Conservation (phyloP, 2,113 vertebrate species). For the Holacanthus passer region DNA sequence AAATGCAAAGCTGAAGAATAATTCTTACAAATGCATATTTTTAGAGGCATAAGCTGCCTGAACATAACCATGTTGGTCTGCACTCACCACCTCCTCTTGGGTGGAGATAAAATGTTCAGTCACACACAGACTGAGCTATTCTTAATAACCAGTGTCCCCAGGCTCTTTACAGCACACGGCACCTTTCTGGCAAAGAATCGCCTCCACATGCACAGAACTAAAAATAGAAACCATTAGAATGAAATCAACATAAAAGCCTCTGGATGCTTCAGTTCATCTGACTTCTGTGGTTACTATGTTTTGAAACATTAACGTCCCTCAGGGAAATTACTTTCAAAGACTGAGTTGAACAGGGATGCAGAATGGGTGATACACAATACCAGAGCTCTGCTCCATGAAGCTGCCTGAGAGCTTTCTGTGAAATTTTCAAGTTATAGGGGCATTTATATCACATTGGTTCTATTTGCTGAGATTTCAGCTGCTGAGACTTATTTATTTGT, state of each 20-base stretch:
- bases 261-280: constrained; percentile 34
- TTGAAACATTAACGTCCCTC: constrained; percentile 43
- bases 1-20: neutral
- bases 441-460: neutral
- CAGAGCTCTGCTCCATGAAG: neutral
- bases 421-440: neutral
- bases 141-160: constrained; percentile 19
- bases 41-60: neutral
- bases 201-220: constrained; percentile 3
- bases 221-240: constrained; percentile 51
- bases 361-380: neutral
- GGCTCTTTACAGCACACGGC: constrained; percentile 8
- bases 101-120: constrained; percentile 13
- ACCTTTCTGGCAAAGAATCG: constrained; percentile 40
- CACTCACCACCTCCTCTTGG: neutral
- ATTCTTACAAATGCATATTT: neutral
- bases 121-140: constrained; percentile 24
- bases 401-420: neutral
- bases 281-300: constrained; percentile 42
- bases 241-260: constrained; percentile 26
- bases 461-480: neutral
- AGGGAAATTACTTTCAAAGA: constrained; percentile 20
- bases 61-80: neutral
- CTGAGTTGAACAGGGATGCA: neutral
- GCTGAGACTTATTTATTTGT: neutral